These are phyloP conservation scores for Pasiphila rectangulata DNA, from an alignment of 2,888 invertebrate genomes.

Conservation along the genomic window DNA sequence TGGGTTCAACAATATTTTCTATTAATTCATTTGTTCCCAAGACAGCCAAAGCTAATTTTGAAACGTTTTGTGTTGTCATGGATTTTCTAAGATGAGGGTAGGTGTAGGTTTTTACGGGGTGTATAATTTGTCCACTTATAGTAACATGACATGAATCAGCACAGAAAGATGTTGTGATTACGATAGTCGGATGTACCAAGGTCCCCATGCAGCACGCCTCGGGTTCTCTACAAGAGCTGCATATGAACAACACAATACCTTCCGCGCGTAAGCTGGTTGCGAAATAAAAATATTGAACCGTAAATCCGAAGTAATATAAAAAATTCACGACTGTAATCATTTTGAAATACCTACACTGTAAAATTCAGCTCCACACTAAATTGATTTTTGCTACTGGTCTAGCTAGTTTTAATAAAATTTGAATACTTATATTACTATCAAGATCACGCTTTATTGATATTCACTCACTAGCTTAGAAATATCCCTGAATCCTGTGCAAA, in stretches of 20 bases:
- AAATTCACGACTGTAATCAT: constrained; percentile 11
- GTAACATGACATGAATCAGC: constrained; percentile 47
- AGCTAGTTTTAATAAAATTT: no score
- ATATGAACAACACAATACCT: constrained; percentile 43
- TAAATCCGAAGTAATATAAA: constrained; percentile 6
- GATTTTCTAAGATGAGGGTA: constrained; percentile 25
- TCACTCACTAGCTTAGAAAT: no score
- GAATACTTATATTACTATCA: no score
- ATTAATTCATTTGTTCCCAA: not conserved
- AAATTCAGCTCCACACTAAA: no score
- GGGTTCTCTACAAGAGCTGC: constrained; percentile 32
- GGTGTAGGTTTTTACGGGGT: constrained; percentile 30
- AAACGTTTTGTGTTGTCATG: not conserved
- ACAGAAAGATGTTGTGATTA: constrained; percentile 52
- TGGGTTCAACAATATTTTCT: constrained; percentile 33
- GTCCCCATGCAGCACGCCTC: constrained; percentile 50
- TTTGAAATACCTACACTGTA: constrained; percentile 1
- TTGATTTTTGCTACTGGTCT: no score
- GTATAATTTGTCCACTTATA: constrained; percentile 17
- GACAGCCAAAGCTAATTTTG: constrained; percentile 9
- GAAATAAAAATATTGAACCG: constrained; percentile 13
- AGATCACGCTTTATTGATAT: no score
- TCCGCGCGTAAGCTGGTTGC: constrained; percentile 33
- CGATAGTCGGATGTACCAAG: constrained; percentile 42
- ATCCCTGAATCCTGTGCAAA: no score